Base-by-base conservation (phyloP, 2,797 vertebrate species). In the Triplophysa bombifrons region DNA sequence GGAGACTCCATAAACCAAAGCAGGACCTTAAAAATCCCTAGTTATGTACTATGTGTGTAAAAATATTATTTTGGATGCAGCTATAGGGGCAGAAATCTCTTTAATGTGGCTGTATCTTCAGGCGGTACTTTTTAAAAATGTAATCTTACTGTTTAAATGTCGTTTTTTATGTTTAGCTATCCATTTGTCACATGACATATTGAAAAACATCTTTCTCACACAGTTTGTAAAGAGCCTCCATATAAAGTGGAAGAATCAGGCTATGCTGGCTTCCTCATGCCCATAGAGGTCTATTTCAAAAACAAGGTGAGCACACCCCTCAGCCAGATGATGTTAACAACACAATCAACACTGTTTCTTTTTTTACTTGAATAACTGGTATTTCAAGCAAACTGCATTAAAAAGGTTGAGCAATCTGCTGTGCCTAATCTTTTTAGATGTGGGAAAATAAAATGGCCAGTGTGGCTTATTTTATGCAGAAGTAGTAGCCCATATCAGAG, bases 191-290 rank as follows among this genome's bases (percentile, higher is more conserved):
- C 17, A 19, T n/a, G 61, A n/a, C 17, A 17, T 16, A 19, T 16
- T 64, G 30, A 64, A 38, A 34, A 20, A 2, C 17, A 19, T 27
- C 46, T 17, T 20, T 63, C 77, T 84, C 81, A 9, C 81, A 61
- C 90, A 99, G 98, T 98, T 87, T 98, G 97, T 92, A 99, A 99
- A 91, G 97, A 99, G 90, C 98, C 98, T 69, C 97, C 97, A 2
- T 99, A 98, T 92, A 99, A 98, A 91, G 97, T 99, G 89, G 98
- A 99, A 85, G 98, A 99, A 91, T 97, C 96, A 56, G 98, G 98
- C 71, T 99, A 98, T 0, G 97, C 98, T 44, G 98, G 98, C 85
- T 99, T 99, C 93, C 97, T 99, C 87, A 97, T 99, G 95, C 97
- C 97, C 53, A 99, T 99, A 74, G 98, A 99, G 89, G 97, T 99